phyloP scores from a whole-genome alignment of 1,140 invertebrate species.

The Bathynomus jamesi region DNA sequence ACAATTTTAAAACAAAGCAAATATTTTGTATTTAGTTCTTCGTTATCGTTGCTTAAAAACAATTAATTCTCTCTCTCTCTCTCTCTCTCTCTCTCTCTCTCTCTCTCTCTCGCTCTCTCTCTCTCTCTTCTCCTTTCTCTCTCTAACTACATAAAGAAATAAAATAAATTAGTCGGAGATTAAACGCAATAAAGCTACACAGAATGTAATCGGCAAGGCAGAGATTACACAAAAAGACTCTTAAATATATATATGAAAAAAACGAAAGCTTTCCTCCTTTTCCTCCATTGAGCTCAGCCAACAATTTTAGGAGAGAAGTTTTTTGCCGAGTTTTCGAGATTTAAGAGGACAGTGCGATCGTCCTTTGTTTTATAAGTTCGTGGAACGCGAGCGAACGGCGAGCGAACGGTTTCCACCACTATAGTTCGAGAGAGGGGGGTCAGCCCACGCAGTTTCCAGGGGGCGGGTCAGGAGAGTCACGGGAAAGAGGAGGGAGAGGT shows the following conservation, averaged over 20 bases:
- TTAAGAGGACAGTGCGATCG: not conserved
- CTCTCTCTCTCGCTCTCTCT: no score
- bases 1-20: no score
- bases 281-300: not conserved
- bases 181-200: not conserved
- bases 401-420: not conserved
- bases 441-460: no score
- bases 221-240: not conserved
- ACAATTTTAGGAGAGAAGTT: not conserved
- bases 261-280: not conserved
- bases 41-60: no score
- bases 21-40: no score
- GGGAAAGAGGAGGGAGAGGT: not conserved
- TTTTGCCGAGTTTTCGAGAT: not conserved
- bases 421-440: not conserved
- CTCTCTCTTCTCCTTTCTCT: not conserved
- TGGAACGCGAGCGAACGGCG: not conserved
- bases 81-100: no score
- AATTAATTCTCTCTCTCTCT: no score
- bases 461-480: no score
- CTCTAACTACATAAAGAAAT: not conserved
- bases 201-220: not conserved
- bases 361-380: not conserved
- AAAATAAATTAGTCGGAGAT: not conserved
- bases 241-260: not conserved